A percentile compares a stretch with the other conserved stretches of the same genome.
Evolutionary conservation across 2,888 invertebrate species (phyloP).

Genomic region (Mesorhabditis spiculigera): DNA sequence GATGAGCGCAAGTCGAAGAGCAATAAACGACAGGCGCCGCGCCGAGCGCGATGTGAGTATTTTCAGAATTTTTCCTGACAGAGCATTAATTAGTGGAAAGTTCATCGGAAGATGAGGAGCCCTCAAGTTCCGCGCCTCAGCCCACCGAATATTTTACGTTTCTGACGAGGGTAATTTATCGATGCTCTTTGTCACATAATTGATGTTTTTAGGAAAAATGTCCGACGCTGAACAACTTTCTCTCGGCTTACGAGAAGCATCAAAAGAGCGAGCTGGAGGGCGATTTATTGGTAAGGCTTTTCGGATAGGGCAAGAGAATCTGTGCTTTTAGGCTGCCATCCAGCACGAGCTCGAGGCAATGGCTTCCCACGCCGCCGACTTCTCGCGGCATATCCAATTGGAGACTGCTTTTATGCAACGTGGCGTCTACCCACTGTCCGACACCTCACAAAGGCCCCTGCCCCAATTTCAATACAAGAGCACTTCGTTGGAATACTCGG

Average conservation of each 20-base stretch:
- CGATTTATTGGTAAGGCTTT: not conserved
- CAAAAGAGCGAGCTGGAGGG: not conserved
- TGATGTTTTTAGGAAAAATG: not conserved
- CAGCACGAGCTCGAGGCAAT: slow-evolving; percentile 34
- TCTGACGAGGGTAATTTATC: not conserved
- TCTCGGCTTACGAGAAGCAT: not conserved
- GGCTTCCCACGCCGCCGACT: slow-evolving; percentile 19
- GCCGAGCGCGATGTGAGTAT: not conserved
- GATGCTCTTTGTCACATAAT: not conserved
- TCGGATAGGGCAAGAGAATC: too few species aligned
- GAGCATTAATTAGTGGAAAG: not conserved
- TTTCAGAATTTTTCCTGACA: not conserved
- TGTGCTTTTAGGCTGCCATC: slow-evolving; percentile 18
- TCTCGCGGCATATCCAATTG: slow-evolving; percentile 14
- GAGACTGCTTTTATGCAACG: slow-evolving; percentile 28
- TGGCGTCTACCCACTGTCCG: slow-evolving; percentile 23
- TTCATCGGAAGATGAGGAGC: not conserved
- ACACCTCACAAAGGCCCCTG: not conserved
- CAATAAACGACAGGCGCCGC: not conserved
- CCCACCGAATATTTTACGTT: slow-evolving; percentile 1
- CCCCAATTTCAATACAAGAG: not conserved
- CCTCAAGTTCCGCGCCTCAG: not conserved
- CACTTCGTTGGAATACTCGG: not conserved
- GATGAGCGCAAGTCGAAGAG: not conserved
- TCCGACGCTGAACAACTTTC: not conserved